Percentiles rank a stretch among this genome's conserved stretches.
Evolutionary conservation across 2,797 vertebrate genomes (phyloP).

Genomic region (Ataeniobius toweri): DNA sequence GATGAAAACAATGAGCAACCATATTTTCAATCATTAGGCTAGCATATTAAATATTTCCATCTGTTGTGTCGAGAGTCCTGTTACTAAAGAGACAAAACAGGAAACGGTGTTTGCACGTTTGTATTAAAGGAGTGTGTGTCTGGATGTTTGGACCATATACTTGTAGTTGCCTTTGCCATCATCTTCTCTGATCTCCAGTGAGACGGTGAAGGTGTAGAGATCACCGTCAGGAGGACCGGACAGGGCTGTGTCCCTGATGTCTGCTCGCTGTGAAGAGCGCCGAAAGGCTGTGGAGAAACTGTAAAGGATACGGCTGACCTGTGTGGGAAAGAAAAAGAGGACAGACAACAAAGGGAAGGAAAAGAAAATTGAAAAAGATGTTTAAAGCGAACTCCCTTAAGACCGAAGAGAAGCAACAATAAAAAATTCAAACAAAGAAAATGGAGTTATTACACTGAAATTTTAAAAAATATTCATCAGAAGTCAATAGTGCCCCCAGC

Average conservation of each 20-base stretch:
- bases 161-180: slow-evolving; percentile 98
- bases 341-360: not conserved
- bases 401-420: not conserved
- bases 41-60: slow-evolving; percentile 8
- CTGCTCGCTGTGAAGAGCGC: slow-evolving; percentile 86
- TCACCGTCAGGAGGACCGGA: slow-evolving; percentile 87
- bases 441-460: not conserved
- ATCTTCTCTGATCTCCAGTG: slow-evolving; percentile 95
- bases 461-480: not conserved
- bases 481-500: slow-evolving; percentile 50
- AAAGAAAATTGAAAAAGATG: not conserved
- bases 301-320: slow-evolving; percentile 97
- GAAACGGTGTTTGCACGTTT: not conserved
- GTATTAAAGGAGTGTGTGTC: not conserved
- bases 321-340: slow-evolving; percentile 28
- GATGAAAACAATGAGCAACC: not conserved
- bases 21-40: not conserved
- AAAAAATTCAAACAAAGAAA: not conserved
- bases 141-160: slow-evolving; percentile 63
- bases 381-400: not conserved
- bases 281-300: slow-evolving; percentile 96
- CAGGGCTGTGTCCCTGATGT: slow-evolving; percentile 82
- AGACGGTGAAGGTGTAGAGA: slow-evolving; percentile 91
- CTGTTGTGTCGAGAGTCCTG: not conserved
- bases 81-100: not conserved